phyloP scores from a whole-genome alignment of 2,113 vertebrate genomes.

The Xenopus laevis region DNA sequence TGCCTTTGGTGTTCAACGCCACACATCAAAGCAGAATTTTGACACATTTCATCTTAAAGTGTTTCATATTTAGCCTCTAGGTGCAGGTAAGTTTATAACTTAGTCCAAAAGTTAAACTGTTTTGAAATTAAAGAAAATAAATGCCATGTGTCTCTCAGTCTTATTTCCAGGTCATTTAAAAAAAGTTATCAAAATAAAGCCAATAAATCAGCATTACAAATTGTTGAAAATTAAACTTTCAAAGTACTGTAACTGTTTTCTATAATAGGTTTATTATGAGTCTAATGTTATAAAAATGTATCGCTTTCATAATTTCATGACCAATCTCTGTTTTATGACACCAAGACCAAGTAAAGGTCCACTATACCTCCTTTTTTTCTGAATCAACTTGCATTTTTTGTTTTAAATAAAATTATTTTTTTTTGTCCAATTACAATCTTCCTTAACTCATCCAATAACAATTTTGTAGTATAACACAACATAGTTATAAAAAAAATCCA shows the following conservation, averaged over 20 bases:
- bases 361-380: no score
- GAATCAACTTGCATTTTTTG: no score
- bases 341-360: no score
- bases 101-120: slow-evolving; percentile 32
- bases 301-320: neutral
- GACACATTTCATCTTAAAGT: slow-evolving; percentile 40
- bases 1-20: slow-evolving; percentile 33
- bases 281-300: neutral
- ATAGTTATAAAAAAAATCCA: no score
- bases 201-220: neutral
- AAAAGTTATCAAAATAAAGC: neutral
- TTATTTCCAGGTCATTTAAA: neutral
- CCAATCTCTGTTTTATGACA: no score
- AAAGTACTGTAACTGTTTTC: neutral
- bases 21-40: slow-evolving; percentile 36
- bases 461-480: no score
- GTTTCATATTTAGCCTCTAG: slow-evolving; percentile 32
- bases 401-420: no score
- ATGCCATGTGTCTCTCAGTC: neutral
- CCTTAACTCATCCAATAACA: no score
- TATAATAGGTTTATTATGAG: neutral
- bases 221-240: neutral
- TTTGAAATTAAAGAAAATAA: slow-evolving; percentile 23
- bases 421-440: no score
- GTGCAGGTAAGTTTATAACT: slow-evolving; percentile 29